Base-by-base conservation (phyloP, 1,140 invertebrate species). In the Papilio polytes region DNA sequence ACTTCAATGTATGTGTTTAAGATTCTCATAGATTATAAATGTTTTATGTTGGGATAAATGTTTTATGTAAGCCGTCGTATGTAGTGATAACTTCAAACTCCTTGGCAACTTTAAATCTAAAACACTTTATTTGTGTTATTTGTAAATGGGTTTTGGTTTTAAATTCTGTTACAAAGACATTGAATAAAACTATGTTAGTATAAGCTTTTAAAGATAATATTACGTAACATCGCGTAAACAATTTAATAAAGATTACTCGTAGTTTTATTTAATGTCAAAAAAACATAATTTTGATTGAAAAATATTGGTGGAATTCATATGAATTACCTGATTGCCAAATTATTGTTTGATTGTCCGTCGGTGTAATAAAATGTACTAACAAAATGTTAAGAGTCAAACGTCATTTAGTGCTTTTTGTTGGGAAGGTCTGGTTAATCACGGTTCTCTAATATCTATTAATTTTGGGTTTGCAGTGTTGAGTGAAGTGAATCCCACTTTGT, bases 391-490 rank as follows among this genome's bases (percentile, higher is more conserved):
- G 48, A 78, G 15, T 18, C 51, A 44, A 80, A 74, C 59, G 72
- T 78, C 80, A 82, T 80, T 56, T 80, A 78, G 81, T 81, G 85
- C 86, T 87, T 88, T 78, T 72, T 85, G 46, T 72, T 74, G 85
- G 87, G 88, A 86, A 88, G 87, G 87, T 89, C 90, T 90, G 79
- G 84, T 86, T 88, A 86, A 89, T 85, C 80, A 81, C 74, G 85
- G 88, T 85, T 84, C 79, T 74, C 83, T 92, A 94, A 93, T 92
- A 82, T 86, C 85, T 81, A 92, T 90, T 93, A 93, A 94, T 94
- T 94, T 94, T 93, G 92, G 92, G 89, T 94, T 94, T 92, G 87
- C 94, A 95, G 94, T 90, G 92, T 91, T 95, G 91, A 95, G 88
- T 91, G 91, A 94, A 92, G 93, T 93, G 92, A 92, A 90, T 89